These are phyloP conservation scores for Parascotia fuliginaria DNA, from an alignment of 2,888 invertebrate genomes.

Conservation along the genomic window DNA sequence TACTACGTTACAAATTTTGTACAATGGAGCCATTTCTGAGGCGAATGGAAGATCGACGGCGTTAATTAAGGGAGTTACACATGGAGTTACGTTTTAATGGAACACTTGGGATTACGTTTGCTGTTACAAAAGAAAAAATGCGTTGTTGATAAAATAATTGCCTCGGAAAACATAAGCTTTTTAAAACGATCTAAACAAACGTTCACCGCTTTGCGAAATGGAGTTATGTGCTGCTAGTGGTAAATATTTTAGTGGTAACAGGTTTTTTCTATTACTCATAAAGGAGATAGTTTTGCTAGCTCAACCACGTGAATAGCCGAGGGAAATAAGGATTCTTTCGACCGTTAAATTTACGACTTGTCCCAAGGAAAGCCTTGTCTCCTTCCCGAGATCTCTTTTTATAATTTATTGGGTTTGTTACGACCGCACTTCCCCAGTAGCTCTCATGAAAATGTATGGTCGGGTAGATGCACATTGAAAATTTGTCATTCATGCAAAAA, in stretches of 20 bases:
- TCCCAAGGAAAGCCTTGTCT: conserved; percentile 79
- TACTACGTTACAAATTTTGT: conserved; percentile 79
- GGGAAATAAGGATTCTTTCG: conserved; percentile 81
- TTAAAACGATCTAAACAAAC: conserved; percentile 25
- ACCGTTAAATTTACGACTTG: conserved; percentile 85
- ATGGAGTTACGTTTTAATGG: conserved; percentile 57
- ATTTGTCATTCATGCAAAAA: conserved; percentile 47
- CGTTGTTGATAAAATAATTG: conserved; percentile 32
- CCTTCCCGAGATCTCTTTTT: conserved; percentile 75
- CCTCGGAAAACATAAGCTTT: conserved; percentile 22
- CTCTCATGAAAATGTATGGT: conserved; percentile 65
- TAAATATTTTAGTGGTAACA: conserved; percentile 52
- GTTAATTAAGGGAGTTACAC: conserved; percentile 72
- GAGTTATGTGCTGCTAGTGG: conserved; percentile 29
- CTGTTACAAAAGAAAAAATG: conserved; percentile 27
- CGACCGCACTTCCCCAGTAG: conserved; percentile 63
- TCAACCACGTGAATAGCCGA: conserved; percentile 74
- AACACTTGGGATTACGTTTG: conserved; percentile 43
- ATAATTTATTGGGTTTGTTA: conserved; percentile 83
- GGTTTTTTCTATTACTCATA: conserved; percentile 70
- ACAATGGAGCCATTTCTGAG: conserved; percentile 76
- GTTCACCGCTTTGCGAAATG: conserved; percentile 25
- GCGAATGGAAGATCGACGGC: conserved; percentile 73
- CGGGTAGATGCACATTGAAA: conserved; percentile 50
- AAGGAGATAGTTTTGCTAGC: conserved; percentile 72